Base-by-base conservation (phyloP, 2,797 vertebrate species). In the Agapornis canus region DNA sequence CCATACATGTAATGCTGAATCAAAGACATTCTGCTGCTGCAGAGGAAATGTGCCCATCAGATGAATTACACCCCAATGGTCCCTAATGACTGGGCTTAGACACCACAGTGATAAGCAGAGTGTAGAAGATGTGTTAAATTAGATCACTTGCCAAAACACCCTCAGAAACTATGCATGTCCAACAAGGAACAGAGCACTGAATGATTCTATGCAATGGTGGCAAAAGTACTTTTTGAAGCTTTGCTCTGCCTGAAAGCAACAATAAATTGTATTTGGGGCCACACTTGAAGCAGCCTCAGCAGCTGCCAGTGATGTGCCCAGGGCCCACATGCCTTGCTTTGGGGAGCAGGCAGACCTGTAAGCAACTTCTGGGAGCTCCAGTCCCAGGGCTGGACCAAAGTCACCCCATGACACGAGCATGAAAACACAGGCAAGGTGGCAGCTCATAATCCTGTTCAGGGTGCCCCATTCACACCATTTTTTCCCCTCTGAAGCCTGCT, bases 241-340 rank as follows among this genome's bases (percentile, higher is more conserved):
- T 20, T 47, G 29, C 60, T 69, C 56, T 48, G 51, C 64, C 66
- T 21, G 48, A 52, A 48, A 71, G 51, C 32, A 57, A 5, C 59
- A 70, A 42, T 42, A 52, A 68, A 40, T 9, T 9, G 47, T 2
- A 11, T 20, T 43, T 1, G 0, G n/a, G 25, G 75, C 27, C 3
- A 1, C 25, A 4, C 51, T 32, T 0, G 0, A 48, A 73, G 59
- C 8, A 5, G 35, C 65, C 13, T 57, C 2, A 0, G 61, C 66
- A 79, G 66, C 64, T 69, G 42, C 18, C 4, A 3, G 31, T 3
- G 16, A 56, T 25, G 22, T 17, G 56, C 8, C n/a, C 2, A 4
- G 61, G 61, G 39, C 25, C 45, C 9, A 5, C 32, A 8, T 1
- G 1, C 39, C 27, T 31, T 2, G 1, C 27, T 22, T 43, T 21